Evolutionary conservation across 1,140 invertebrate species (phyloP).

Genomic region (Pseudomyrmex cubaensis): DNA sequence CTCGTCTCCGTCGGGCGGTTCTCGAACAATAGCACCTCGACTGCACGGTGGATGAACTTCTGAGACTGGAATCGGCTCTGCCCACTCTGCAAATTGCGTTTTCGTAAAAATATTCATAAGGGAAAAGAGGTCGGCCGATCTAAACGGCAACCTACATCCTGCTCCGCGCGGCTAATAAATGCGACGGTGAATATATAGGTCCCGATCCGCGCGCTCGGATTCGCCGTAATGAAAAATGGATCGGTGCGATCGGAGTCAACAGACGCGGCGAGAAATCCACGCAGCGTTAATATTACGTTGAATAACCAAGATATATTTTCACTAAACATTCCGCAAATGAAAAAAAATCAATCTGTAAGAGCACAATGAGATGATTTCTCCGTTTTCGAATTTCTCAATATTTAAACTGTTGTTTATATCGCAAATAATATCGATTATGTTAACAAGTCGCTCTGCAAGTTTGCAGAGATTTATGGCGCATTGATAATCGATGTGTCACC

Average conservation of each 20-base stretch:
- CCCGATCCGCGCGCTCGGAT: slow-evolving; percentile 28
- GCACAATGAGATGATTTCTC: too few relatives aligned
- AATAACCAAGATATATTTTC: too few relatives aligned
- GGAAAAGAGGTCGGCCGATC: slow-evolving; percentile 73
- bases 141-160: slow-evolving; percentile 72
- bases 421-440: background rate
- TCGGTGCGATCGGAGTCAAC: slow-evolving; percentile 10
- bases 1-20: slow-evolving; percentile 65
- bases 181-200: slow-evolving; percentile 62
- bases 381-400: too few relatives aligned
- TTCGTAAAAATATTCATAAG: slow-evolving; percentile 69
- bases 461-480: background rate
- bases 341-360: too few relatives aligned
- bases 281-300: too few relatives aligned
- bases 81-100: slow-evolving; percentile 74
- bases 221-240: slow-evolving; percentile 23
- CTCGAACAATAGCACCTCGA: slow-evolving; percentile 73
- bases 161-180: slow-evolving; percentile 38
- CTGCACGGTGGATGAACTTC: slow-evolving; percentile 75
- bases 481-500: background rate
- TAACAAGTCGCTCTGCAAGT: background rate
- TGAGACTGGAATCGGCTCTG: slow-evolving; percentile 73
- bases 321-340: too few relatives aligned
- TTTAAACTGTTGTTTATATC: background rate
- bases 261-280: background rate